These are phyloP conservation scores for Dendrolimus pini DNA, from an alignment of 2,888 invertebrate genomes.

Conservation along the genomic window DNA sequence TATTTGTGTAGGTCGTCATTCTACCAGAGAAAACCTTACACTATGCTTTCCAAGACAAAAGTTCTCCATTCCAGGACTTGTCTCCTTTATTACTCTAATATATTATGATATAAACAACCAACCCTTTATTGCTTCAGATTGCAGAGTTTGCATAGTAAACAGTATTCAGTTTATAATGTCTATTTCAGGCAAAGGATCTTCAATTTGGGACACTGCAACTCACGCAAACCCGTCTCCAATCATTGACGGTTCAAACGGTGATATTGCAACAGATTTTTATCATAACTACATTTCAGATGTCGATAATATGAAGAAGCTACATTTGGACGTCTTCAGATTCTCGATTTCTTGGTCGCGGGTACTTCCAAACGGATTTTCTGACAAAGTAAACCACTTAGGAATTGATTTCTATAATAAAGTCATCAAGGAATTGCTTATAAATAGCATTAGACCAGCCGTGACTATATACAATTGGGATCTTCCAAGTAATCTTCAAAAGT, in stretches of 20 bases:
- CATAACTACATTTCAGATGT: slow-evolving; percentile 75
- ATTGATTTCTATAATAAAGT: slow-evolving; percentile 79
- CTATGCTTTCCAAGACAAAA: too few relatives aligned
- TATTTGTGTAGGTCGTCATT: too few relatives aligned
- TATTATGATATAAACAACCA: too few relatives aligned
- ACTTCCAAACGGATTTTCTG: slow-evolving; percentile 74
- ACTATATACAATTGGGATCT: slow-evolving; percentile 81
- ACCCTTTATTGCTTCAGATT: too few relatives aligned
- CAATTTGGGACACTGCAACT: slow-evolving; percentile 70
- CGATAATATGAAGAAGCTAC: slow-evolving; percentile 51
- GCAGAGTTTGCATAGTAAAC: not conserved
- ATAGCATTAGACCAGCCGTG: slow-evolving; percentile 75
- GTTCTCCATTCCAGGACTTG: too few relatives aligned
- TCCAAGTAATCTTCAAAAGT: slow-evolving; percentile 66
- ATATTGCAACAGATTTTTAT: slow-evolving; percentile 81
- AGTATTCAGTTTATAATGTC: not conserved
- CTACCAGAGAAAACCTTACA: too few relatives aligned
- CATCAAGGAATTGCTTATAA: slow-evolving; percentile 72
- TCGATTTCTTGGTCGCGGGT: slow-evolving; percentile 81
- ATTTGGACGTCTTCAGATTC: slow-evolving; percentile 73
- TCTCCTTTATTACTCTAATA: too few relatives aligned
- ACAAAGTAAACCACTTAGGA: slow-evolving; percentile 73
- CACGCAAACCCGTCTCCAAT: slow-evolving; percentile 36
- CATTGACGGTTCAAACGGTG: slow-evolving; percentile 55
- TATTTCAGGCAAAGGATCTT: slow-evolving; percentile 72